Evolutionary conservation across 2,888 invertebrate genomes (phyloP).

Genomic region (Omphaloscelis lunosa): DNA sequence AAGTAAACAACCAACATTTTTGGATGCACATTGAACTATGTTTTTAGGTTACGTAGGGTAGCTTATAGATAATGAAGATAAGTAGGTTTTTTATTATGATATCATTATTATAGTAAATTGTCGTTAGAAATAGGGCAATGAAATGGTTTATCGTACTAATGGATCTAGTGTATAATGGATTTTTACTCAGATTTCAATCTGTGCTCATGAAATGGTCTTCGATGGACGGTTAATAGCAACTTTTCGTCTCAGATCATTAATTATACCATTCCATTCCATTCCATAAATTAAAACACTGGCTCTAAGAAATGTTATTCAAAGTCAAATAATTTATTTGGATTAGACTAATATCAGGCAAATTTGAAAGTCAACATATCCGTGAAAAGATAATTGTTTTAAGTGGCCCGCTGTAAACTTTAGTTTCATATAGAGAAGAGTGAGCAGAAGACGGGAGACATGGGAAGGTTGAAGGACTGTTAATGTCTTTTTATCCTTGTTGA

Average conservation of each 20-base stretch:
- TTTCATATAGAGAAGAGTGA: too few relatives aligned
- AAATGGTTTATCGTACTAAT: constrained; percentile 17
- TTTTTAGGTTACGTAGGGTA: neutral
- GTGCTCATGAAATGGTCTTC: neutral
- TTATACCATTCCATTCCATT: too few relatives aligned
- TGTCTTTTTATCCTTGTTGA: too few relatives aligned
- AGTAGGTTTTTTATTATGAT: neutral
- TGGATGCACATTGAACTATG: neutral
- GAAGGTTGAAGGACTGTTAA: too few relatives aligned
- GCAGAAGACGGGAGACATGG: too few relatives aligned
- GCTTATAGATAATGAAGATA: neutral
- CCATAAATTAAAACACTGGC: too few relatives aligned
- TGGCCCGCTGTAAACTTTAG: too few relatives aligned
- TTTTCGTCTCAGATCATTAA: neutral
- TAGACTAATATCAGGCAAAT: too few relatives aligned
- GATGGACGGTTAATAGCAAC: neutral
- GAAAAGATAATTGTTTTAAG: too few relatives aligned
- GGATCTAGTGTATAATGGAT: neutral
- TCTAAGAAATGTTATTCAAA: too few relatives aligned
- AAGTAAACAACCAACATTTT: constrained; percentile 28
- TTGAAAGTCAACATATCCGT: too few relatives aligned
- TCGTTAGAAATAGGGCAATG: neutral
- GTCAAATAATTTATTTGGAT: too few relatives aligned
- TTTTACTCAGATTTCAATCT: constrained; percentile 6
- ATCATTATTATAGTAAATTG: neutral